Conservation (phyloP, 2,888 invertebrate species). For the Cynaeus angustus region DNA sequence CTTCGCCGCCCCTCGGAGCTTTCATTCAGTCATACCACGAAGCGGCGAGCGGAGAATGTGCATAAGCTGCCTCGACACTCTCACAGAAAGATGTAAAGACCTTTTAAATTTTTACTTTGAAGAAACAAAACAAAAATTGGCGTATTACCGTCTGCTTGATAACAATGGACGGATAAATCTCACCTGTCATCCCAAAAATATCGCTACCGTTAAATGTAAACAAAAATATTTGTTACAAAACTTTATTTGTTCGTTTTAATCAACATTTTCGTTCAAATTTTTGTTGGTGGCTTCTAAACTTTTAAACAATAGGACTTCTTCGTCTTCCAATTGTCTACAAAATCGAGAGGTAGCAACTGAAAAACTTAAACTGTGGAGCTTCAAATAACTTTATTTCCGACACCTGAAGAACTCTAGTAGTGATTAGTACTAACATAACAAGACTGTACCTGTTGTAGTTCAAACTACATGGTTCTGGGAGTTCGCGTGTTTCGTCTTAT, state of each 20-base stretch:
- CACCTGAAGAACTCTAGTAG: conserved; percentile 27
- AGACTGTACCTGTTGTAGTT: conserved; percentile 12
- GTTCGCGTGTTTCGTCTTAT: background rate
- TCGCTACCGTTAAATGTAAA: too few species aligned
- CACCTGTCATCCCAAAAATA: too few species aligned
- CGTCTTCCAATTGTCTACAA: conserved; percentile 1
- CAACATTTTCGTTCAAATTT: too few species aligned
- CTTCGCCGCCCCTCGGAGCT: conserved; percentile 37
- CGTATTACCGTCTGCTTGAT: too few species aligned
- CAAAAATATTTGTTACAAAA: too few species aligned
- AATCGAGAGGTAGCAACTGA: conserved; percentile 26
- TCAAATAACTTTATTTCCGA: conserved; percentile 30
- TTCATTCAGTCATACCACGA: conserved; percentile 47
- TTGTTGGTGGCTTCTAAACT: too few species aligned
- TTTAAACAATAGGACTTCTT: background rate
- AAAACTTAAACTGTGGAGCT: conserved; percentile 9
- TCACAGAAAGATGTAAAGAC: background rate
- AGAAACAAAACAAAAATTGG: too few species aligned
- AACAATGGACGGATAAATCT: too few species aligned
- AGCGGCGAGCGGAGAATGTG: conserved; percentile 47
- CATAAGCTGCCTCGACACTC: conserved; percentile 41
- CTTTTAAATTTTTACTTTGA: too few species aligned
- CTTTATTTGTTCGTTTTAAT: too few species aligned
- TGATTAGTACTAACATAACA: conserved; percentile 9
- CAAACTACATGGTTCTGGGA: too few species aligned